phyloP scores from a whole-genome alignment of 2,888 invertebrate genomes.

The Drosophila vallismaia region DNA sequence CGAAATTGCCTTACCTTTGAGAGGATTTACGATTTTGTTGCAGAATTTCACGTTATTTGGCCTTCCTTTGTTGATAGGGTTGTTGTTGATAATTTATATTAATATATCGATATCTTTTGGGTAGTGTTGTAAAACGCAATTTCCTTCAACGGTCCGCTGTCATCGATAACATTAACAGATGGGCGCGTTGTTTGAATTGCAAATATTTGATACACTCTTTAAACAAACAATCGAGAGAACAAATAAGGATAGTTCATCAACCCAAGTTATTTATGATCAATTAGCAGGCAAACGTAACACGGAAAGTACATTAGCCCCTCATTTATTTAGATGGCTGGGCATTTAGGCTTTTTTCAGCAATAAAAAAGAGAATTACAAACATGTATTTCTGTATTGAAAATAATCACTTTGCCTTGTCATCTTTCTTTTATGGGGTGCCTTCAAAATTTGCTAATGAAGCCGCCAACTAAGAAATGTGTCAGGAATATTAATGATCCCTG shows the following conservation, averaged over 20 bases:
- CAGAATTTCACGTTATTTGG: slow-evolving; percentile 61
- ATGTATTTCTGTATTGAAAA: slow-evolving; percentile 13
- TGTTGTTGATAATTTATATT: too few relatives aligned
- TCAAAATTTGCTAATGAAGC: slow-evolving; percentile 36
- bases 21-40: slow-evolving; percentile 42
- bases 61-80: slow-evolving; percentile 61
- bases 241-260: slow-evolving; percentile 1
- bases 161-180: not conserved
- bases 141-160: too few relatives aligned
- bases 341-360: not conserved
- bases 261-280: slow-evolving; percentile 4
- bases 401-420: slow-evolving; percentile 49
- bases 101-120: too few relatives aligned
- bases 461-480: slow-evolving; percentile 50
- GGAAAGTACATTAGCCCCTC: slow-evolving; percentile 16
- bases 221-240: not conserved
- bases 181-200: not conserved
- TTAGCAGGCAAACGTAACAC: slow-evolving; percentile 8
- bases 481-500: slow-evolving; percentile 60
- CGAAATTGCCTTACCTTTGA: slow-evolving; percentile 63
- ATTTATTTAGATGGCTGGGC: not conserved
- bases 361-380: not conserved
- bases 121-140: too few relatives aligned
- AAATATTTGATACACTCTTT: not conserved
- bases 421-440: slow-evolving; percentile 18